A percentile compares a stretch with the other conserved stretches of the same genome.
Conservation (phyloP, 2,888 invertebrate genomes). For the Hirtodrosophila cameraria region DNA sequence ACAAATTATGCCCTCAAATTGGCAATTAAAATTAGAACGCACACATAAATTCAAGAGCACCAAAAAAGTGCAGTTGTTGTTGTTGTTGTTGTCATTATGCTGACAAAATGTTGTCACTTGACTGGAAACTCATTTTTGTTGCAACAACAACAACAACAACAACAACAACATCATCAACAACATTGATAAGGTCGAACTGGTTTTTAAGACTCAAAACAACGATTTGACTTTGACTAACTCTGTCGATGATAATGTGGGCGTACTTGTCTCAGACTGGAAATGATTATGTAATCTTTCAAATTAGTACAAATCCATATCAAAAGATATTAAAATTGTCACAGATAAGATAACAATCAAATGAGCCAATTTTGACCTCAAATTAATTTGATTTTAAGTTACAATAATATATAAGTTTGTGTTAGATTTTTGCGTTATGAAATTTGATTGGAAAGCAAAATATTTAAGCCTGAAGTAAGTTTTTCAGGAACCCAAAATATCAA, state of each 20-base stretch:
- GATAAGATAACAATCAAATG: slow-evolving; percentile 42
- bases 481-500: too few relatives aligned
- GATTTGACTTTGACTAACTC: slow-evolving; percentile 15
- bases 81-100: slow-evolving; percentile 49
- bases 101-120: slow-evolving; percentile 69
- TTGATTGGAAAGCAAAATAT: too few relatives aligned
- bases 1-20: slow-evolving; percentile 80
- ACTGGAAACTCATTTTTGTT: slow-evolving; percentile 65
- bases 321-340: slow-evolving; percentile 30
- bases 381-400: too few relatives aligned
- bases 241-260: slow-evolving; percentile 39
- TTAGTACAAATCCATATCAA: slow-evolving; percentile 18
- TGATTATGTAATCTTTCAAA: slow-evolving; percentile 9
- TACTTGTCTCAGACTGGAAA: slow-evolving; percentile 22
- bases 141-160: slow-evolving; percentile 42
- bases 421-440: too few relatives aligned
- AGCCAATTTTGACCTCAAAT: background rate
- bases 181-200: slow-evolving; percentile 50
- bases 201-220: slow-evolving; percentile 16
- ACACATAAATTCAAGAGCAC: slow-evolving; percentile 69
- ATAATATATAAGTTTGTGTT: too few relatives aligned
- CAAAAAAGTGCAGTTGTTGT: slow-evolving; percentile 35
- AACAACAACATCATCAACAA: slow-evolving; percentile 45
- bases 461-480: too few relatives aligned
- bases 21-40: slow-evolving; percentile 79